Evolutionary conservation across 2,888 invertebrate species (phyloP), one percentile per base, ranked within the genome.

Genomic region (Oscheius onirici): DNA sequence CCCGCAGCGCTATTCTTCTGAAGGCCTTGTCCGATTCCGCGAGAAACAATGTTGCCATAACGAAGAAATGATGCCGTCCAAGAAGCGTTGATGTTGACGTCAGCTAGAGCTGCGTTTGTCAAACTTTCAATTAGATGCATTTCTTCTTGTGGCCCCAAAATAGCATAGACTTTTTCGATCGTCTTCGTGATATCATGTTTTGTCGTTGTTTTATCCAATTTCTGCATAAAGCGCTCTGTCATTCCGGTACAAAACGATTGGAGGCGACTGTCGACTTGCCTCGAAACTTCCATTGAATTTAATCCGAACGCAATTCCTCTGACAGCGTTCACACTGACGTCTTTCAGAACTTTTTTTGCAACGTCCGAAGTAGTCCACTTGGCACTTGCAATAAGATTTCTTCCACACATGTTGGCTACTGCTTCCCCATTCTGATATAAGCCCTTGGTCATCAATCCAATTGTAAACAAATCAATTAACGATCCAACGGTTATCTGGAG

Each of bases 331-430:
- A 34, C n/a, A 22, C 26, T 8, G 6, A 41, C 22, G 17, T 60
- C 60, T 41, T 24, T 17, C 6, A 34, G 17, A 41, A 60, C 60
- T 15, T 49, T 11, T 15, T 60, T 60, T 40, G 44, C 41, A 34
- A 60, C 60, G n/a, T n/a, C n/a, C n/a, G n/a, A n/a, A n/a, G 60
- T 41, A 44, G 8, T 8, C 60, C 28, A 60, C 5, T 40, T 40
- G 17, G 41, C 40, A 13, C 41, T 40, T n/a, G 10, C n/a, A 10
- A 60, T 60, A 6, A 60, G 3, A 0, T 60, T 11, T 2, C 13
- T 60, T 60, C 60, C 60, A 55, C 55, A 55, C 55, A 55, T 55
- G 0, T 55, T 20, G 15, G 55, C 55, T 8, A 55, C 3, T 8
- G 17, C 22, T 26, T 8, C 17, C 20, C 55, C 55, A 1, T n/a